phyloP scores from a whole-genome alignment of 2,113 vertebrate genomes.

The Centropus bengalensis region DNA sequence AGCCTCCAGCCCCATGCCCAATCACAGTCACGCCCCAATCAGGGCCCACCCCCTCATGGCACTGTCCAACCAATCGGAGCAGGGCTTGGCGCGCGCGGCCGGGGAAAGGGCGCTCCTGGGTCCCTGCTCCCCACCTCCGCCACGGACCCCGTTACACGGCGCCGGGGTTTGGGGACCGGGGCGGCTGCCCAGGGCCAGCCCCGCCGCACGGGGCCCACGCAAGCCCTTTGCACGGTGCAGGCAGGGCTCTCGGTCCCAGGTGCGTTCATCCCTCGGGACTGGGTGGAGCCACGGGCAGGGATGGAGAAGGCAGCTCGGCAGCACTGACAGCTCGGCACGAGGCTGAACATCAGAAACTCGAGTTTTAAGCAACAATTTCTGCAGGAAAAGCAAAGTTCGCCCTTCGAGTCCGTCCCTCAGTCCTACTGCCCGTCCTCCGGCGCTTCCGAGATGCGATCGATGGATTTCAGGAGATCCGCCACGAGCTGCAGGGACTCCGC shows the following conservation, averaged over 20 bases:
- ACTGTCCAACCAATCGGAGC: neutral
- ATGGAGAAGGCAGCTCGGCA: neutral
- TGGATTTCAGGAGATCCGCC: slow-evolving; percentile 77
- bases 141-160: too few relatives aligned
- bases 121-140: neutral
- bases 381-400: neutral
- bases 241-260: too few relatives aligned
- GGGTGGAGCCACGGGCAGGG: too few relatives aligned
- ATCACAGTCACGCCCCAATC: neutral
- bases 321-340: neutral
- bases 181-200: too few relatives aligned
- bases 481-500: slow-evolving; percentile 77
- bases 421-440: slow-evolving; percentile 22
- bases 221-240: rapidly evolving
- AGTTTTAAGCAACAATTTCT: neutral
- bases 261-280: too few relatives aligned
- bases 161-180: too few relatives aligned
- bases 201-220: too few relatives aligned
- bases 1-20: neutral
- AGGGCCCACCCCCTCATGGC: neutral
- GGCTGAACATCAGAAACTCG: neutral
- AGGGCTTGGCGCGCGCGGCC: neutral
- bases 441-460: slow-evolving; percentile 79
- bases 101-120: rapidly evolving
- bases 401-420: neutral